These are phyloP conservation scores for Coenonympha glycerion DNA, from an alignment of 2,888 invertebrate genomes.

Conservation along the genomic window DNA sequence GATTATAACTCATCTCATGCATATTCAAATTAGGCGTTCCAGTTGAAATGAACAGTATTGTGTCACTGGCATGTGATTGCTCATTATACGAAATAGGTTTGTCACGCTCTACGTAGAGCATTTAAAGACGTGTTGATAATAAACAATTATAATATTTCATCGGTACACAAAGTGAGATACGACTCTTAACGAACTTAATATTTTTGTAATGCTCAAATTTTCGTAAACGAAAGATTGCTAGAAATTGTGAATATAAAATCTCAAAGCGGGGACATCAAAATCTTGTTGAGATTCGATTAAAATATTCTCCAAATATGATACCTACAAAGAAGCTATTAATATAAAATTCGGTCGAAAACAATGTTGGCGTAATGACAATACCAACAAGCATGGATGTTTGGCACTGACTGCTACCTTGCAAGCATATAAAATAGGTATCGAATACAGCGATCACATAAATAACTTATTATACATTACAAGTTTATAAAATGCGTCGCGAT, in stretches of 20 bases:
- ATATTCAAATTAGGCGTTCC: not conserved
- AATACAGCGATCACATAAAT: not conserved
- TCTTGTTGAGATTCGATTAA: no score
- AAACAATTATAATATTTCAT: not conserved
- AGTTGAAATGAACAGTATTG: not conserved
- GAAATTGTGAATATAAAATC: no score
- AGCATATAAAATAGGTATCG: not conserved
- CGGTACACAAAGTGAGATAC: not conserved
- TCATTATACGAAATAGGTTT: not conserved
- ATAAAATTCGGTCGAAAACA: no score
- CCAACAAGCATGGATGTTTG: no score
- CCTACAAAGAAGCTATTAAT: no score
- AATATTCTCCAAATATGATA: no score
- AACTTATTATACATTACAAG: slow-evolving; percentile 4
- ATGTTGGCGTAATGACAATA: no score
- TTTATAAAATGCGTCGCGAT: slow-evolving; percentile 5
- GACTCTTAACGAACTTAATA: no score
- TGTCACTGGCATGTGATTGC: not conserved
- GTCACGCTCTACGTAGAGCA: not conserved
- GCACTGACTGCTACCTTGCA: no score
- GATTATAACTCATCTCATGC: not conserved
- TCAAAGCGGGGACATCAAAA: no score
- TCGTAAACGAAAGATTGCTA: no score
- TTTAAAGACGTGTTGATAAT: not conserved
- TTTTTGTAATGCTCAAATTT: no score